Conservation (phyloP, 2,888 invertebrate species). For the Toxonevra muliebris region DNA sequence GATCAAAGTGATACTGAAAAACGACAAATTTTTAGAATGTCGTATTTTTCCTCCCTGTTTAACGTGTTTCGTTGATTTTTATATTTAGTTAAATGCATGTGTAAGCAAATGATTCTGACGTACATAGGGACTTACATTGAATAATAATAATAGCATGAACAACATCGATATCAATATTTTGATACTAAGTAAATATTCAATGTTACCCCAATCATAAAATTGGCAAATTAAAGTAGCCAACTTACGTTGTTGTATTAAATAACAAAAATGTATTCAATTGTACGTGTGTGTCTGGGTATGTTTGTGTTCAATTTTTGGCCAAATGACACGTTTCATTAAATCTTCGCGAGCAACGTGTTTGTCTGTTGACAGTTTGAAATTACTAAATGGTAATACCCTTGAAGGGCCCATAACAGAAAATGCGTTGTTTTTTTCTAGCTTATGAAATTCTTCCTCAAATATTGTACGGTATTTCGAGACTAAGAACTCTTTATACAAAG, state of each 20-base stretch:
- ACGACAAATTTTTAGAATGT: not conserved
- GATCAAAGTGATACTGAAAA: not conserved
- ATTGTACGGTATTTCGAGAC: no score
- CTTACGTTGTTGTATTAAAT: not conserved
- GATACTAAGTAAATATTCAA: no score
- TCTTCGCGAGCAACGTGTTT: constrained; percentile 1
- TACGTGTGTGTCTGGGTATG: not conserved
- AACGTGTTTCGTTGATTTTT: constrained; percentile 2
- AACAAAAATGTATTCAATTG: not conserved
- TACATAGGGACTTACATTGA: no score
- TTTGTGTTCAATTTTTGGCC: constrained; percentile 14
- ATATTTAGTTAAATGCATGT: not conserved
- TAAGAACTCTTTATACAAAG: no score
- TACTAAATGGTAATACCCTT: not conserved
- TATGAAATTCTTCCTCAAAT: no score
- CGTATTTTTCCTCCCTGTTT: no score
- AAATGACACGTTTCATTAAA: constrained; percentile 34
- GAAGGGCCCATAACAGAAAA: not conserved
- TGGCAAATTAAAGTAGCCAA: no score
- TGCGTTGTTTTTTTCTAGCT: no score
- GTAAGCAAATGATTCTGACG: no score
- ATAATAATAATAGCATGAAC: not conserved
- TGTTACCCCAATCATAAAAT: no score
- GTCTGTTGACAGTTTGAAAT: not conserved
- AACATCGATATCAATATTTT: no score